Conservation (phyloP, 2,888 invertebrate genomes). For the Oxystoma pomonae region DNA sequence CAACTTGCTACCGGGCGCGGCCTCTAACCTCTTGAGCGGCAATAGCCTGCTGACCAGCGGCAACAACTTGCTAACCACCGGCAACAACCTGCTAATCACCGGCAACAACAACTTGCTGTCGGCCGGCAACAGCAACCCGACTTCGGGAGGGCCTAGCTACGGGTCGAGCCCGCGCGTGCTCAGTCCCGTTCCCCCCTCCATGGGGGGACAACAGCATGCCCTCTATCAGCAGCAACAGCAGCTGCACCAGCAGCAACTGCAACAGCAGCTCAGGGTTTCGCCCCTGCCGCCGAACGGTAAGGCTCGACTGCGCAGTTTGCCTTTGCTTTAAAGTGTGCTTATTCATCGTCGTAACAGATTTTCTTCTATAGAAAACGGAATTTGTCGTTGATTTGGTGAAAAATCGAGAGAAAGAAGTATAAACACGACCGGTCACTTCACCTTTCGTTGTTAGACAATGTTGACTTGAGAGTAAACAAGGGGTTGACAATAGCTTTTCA, state of each 20-base stretch:
- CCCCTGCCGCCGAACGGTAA: constrained; percentile 61
- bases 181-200: constrained; percentile 45
- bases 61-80: background rate
- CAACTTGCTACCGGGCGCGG: background rate
- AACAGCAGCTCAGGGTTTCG: constrained; percentile 55
- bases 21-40: background rate
- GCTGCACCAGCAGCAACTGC: constrained; percentile 33
- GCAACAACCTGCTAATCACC: background rate
- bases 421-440: no score
- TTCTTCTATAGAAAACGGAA: no score
- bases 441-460: no score
- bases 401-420: no score
- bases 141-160: constrained; percentile 23
- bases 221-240: constrained; percentile 49
- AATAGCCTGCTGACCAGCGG: background rate
- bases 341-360: no score
- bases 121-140: background rate
- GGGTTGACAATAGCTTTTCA: no score
- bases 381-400: no score
- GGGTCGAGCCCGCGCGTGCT: constrained; percentile 43
- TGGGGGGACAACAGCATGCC: constrained; percentile 44
- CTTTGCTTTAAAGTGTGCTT: no score
- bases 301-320: no score
- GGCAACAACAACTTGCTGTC: background rate
- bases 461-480: no score